phyloP scores from a whole-genome alignment of 2,113 vertebrate genomes.

The Turdus rufiventris region DNA sequence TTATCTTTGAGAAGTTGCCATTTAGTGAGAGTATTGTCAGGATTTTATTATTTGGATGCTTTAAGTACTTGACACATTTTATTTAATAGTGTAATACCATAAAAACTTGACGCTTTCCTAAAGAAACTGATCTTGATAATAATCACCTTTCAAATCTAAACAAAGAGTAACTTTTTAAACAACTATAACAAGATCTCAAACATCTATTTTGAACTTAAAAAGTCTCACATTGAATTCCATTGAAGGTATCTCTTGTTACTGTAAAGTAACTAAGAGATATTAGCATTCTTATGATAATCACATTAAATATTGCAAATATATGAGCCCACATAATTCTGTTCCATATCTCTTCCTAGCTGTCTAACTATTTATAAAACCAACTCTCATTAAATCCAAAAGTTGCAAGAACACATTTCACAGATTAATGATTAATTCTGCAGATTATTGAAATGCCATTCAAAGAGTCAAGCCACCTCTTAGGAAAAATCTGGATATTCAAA shows the following conservation, averaged over 20 bases:
- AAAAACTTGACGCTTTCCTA: background rate
- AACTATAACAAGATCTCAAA: background rate
- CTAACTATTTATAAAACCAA: background rate
- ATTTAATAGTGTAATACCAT: background rate
- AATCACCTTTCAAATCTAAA: background rate
- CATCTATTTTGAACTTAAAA: background rate
- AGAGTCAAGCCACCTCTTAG: background rate
- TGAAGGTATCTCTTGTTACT: background rate
- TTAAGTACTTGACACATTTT: slow-evolving; percentile 16
- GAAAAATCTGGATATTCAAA: background rate
- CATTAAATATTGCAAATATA: background rate
- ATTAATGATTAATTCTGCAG: background rate
- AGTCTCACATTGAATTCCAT: background rate
- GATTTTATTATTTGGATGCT: slow-evolving; percentile 5
- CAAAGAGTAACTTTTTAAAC: background rate
- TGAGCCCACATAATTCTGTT: background rate
- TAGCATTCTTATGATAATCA: background rate
- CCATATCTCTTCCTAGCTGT: background rate
- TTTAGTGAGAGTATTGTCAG: slow-evolving; percentile 8
- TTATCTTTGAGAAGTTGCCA: slow-evolving; percentile 32
- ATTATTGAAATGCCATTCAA: background rate
- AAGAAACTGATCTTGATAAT: background rate
- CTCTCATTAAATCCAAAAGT: background rate
- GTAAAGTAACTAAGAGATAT: background rate
- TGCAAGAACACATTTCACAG: background rate